Conservation (phyloP, 1,140 invertebrate species). For the Aphelinus atriplicis region DNA sequence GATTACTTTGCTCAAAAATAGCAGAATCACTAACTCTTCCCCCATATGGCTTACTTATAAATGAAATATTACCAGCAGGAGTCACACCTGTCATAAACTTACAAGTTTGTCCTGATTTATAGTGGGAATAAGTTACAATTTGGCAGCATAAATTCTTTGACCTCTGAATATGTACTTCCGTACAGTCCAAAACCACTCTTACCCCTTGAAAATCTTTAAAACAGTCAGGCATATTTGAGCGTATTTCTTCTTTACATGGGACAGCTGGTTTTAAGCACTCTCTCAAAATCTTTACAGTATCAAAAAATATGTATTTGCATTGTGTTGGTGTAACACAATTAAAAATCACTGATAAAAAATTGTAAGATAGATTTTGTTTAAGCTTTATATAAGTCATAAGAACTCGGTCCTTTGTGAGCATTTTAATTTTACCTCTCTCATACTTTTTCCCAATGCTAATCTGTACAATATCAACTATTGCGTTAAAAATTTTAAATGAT, state of each 20-base stretch:
- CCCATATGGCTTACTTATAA: constrained; percentile 47
- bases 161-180: constrained; percentile 41
- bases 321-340: background rate
- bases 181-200: constrained; percentile 46
- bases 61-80: constrained; percentile 47
- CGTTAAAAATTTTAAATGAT: constrained; percentile 24
- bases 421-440: too few relatives aligned
- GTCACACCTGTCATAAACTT: constrained; percentile 53
- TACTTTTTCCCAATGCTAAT: background rate
- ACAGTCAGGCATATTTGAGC: constrained; percentile 36
- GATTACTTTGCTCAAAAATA: constrained; percentile 40
- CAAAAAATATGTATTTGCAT: constrained; percentile 25
- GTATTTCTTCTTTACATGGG: constrained; percentile 24
- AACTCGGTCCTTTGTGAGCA: too few relatives aligned
- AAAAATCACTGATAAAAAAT: constrained; percentile 28
- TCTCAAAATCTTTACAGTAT: constrained; percentile 16
- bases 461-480: constrained; percentile 14
- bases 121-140: constrained; percentile 46
- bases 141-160: constrained; percentile 40
- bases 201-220: constrained; percentile 38
- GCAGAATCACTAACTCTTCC: constrained; percentile 47
- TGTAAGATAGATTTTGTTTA: constrained; percentile 36
- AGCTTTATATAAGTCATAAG: too few relatives aligned
- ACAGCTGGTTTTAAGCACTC: constrained; percentile 29
- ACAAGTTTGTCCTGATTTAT: constrained; percentile 50